These are phyloP conservation scores for Holothuria scabra DNA, from an alignment of 53 echinoderm and acorn worm genomes.

Conservation along the genomic window DNA sequence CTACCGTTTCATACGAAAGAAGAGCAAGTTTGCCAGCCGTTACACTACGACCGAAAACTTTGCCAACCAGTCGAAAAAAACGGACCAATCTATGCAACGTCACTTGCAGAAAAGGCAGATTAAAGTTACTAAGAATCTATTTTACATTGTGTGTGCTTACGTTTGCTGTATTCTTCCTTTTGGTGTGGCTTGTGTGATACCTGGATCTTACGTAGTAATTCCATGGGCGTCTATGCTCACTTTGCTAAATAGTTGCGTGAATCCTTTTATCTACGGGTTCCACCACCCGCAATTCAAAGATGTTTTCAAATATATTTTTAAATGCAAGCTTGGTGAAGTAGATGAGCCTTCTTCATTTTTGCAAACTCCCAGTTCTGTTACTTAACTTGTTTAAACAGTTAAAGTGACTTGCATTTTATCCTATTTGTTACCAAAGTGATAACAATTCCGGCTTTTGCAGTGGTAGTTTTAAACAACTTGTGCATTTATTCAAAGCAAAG, in stretches of 20 bases:
- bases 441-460: too few species aligned
- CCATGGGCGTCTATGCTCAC: background rate
- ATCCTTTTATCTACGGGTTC: constrained; percentile 18
- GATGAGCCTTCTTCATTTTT: too few species aligned
- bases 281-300: constrained; percentile 24
- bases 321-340: background rate
- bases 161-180: constrained; percentile 11
- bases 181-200: background rate
- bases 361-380: too few species aligned
- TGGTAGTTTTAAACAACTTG: too few species aligned
- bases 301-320: background rate
- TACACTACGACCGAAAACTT: too few species aligned
- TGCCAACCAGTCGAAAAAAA: too few species aligned
- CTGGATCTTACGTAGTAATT: constrained; percentile 11
- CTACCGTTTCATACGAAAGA: background rate
- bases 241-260: background rate
- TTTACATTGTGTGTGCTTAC: constrained; percentile 16
- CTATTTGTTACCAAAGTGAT: too few species aligned
- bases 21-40: too few species aligned
- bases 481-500: too few species aligned
- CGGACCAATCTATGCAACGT: too few species aligned
- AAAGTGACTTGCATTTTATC: too few species aligned
- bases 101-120: background rate
- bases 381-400: too few species aligned
- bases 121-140: constrained; percentile 6